Base-by-base conservation (phyloP, 2,797 vertebrate species). In the Neomorphus geoffroyi region DNA sequence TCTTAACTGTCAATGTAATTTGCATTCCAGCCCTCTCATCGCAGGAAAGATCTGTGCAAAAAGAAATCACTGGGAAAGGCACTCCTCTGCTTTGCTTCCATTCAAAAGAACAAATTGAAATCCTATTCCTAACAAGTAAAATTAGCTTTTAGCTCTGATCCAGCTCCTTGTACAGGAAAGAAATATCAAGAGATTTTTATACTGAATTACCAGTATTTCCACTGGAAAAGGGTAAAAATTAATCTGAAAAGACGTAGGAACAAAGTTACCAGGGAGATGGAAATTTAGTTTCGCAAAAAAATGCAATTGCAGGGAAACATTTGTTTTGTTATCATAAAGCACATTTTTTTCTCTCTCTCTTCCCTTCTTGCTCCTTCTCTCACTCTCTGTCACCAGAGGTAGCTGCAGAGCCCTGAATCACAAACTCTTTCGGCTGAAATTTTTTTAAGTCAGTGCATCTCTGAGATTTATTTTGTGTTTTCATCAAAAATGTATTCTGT, bases 381-480 rank as follows among this genome's bases (percentile, higher is more conserved):
- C 51, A 46, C 14, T 56, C 54, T 67, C 28, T 66, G 73, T 88
- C 86, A 88, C 58, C 86, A 93, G 87, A 93, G 81, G 87, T 80
- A 92, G 79, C 65, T 71, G 54, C 61, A 80, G 92, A 88, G 51
- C 87, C 70, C 89, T 46, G 78, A 41, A 81, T 79, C 35, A 23
- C 33, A 30, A 51, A 69, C 7, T 4, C 6, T 90, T 61, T 57
- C 35, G 51, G 43, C 2, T 62, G n/a, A 39, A 2, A 6, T 45
- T 43, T 80, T 74, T 41, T 27, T 0, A 26, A 69, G 78, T 74
- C 37, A 30, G 7, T 88, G 19, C 9, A 60, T 33, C 10, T 58
- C 50, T 35, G 9, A 48, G 51, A 26, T 15, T 51, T 56, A 54
- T 56, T 80, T 79, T 72, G 18, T 37, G 9, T 85, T 74, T 74